Conservation (phyloP, 2,113 vertebrate genomes). For the Oceanodroma tethys region DNA sequence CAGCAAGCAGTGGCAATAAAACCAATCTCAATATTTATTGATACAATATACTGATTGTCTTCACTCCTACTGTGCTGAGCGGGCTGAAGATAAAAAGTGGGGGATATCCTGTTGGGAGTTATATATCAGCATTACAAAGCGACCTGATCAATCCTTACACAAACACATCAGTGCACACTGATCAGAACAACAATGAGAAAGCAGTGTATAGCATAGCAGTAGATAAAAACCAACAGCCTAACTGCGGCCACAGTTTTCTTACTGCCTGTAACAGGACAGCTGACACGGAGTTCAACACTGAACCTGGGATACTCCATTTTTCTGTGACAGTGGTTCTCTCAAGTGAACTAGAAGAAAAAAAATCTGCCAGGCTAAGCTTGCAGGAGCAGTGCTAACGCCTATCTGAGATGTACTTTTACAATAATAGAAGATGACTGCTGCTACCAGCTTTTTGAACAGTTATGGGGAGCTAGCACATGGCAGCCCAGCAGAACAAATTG, state of each 20-base stretch:
- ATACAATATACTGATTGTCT: background rate
- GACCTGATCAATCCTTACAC: background rate
- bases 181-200: background rate
- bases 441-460: constrained; percentile 22
- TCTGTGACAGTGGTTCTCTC: background rate
- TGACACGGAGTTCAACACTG: background rate
- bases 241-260: background rate
- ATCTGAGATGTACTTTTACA: background rate
- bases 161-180: background rate
- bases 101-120: background rate
- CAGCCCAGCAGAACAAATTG: constrained; percentile 16
- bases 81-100: background rate
- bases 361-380: background rate
- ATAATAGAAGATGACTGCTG: background rate
- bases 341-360: background rate
- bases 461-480: background rate
- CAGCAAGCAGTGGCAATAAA: background rate
- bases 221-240: background rate
- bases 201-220: background rate
- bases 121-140: background rate
- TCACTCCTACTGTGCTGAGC: background rate
- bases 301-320: background rate
- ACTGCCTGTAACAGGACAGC: background rate
- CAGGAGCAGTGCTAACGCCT: background rate
- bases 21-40: background rate